These are phyloP conservation scores for Phrixothrix hirtus DNA, from an alignment of 2,888 invertebrate genomes.

Conservation along the genomic window DNA sequence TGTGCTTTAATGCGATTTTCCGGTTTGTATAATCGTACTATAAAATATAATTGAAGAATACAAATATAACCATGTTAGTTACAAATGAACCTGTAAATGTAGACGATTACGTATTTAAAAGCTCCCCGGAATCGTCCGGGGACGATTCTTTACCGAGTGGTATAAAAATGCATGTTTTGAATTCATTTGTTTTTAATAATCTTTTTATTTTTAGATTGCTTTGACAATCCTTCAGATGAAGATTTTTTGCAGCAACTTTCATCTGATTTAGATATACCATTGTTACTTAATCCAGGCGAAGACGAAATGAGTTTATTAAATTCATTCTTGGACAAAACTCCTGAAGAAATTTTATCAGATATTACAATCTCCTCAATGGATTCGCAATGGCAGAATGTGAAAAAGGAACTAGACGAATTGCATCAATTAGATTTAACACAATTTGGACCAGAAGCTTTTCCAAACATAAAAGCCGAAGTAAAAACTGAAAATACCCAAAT, in stretches of 20 bases:
- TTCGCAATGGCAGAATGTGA: constrained; percentile 26
- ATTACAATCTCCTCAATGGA: constrained; percentile 37
- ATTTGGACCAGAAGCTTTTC: constrained; percentile 40
- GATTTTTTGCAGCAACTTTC: constrained; percentile 53
- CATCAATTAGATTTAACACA: constrained; percentile 39
- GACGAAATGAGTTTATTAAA: constrained; percentile 49
- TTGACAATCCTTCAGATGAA: constrained; percentile 49
- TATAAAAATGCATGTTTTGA: constrained; percentile 31
- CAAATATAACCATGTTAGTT: constrained; percentile 41
- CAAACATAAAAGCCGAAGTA: constrained; percentile 42
- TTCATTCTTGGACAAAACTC: constrained; percentile 49
- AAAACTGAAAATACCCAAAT: constrained; percentile 27
- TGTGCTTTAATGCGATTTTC: background rate
- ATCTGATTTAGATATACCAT: constrained; percentile 51
- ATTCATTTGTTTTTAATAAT: background rate
- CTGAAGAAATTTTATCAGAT: constrained; percentile 52
- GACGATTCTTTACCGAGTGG: constrained; percentile 48
- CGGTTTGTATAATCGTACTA: constrained; percentile 18
- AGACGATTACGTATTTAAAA: constrained; percentile 47
- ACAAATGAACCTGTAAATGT: constrained; percentile 43
- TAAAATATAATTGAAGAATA: constrained; percentile 1
- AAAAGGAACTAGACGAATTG: constrained; percentile 36
- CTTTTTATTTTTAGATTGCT: constrained; percentile 41
- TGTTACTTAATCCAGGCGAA: constrained; percentile 49
- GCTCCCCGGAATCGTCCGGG: constrained; percentile 50